Conservation (phyloP, 2,113 vertebrate species). For the Acrocephalus arundinaceus region DNA sequence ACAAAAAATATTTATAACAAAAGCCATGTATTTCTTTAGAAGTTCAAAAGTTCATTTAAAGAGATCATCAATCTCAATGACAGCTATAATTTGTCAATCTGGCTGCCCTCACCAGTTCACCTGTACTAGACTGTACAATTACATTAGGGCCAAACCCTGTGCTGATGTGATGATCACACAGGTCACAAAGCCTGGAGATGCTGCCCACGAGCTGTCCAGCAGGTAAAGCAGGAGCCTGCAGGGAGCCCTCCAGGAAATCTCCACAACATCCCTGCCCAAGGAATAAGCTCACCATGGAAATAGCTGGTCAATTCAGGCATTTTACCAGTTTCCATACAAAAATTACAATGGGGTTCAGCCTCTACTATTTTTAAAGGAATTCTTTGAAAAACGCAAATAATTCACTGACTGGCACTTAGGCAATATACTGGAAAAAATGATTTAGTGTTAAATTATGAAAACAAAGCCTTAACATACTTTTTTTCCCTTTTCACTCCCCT, state of each 20-base stretch:
- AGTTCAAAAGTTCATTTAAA: constrained; percentile 6
- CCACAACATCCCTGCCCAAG: not conserved
- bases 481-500: not conserved
- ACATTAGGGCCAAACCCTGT: not conserved
- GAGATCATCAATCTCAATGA: not conserved
- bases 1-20: not conserved
- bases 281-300: not conserved
- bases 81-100: not conserved
- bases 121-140: not conserved
- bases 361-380: not conserved
- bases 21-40: not conserved
- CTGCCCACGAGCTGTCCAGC: not conserved
- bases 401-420: not conserved
- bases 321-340: not conserved
- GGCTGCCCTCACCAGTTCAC: not conserved
- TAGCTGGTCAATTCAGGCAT: not conserved
- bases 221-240: not conserved
- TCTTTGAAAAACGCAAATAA: not conserved
- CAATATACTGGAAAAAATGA: not conserved
- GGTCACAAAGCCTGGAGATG: not conserved
- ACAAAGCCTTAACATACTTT: not conserved
- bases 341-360: not conserved
- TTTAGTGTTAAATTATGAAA: constrained; percentile 6
- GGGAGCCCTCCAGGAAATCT: not conserved
- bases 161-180: not conserved